Evolutionary conservation across 2,888 invertebrate species (phyloP).

Genomic region (Conistra vaccinii): DNA sequence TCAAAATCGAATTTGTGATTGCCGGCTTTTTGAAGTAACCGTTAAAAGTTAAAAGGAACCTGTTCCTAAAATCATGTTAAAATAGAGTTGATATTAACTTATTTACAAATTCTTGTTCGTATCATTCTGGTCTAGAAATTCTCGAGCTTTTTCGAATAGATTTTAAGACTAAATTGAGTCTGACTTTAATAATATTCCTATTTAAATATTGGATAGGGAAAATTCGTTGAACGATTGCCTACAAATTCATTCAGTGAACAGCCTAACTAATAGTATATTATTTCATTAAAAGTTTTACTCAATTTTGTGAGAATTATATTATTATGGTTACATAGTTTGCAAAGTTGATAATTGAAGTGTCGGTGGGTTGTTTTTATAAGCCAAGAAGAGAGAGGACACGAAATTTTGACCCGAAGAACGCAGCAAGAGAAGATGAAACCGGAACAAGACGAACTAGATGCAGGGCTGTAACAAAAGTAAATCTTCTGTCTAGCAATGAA

Average conservation of each 20-base stretch:
- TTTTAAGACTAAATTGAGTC: neutral
- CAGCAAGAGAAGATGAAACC: neutral
- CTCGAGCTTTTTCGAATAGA: neutral
- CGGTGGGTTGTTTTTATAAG: neutral
- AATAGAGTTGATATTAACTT: constrained; percentile 13
- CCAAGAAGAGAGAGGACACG: no score
- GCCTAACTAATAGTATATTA: neutral
- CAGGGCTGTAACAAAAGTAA: neutral
- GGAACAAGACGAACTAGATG: neutral
- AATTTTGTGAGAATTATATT: neutral
- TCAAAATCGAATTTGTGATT: constrained; percentile 37
- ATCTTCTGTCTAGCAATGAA: neutral
- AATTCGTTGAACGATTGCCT: constrained; percentile 12
- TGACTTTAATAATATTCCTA: constrained; percentile 13
- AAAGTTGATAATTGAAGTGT: neutral
- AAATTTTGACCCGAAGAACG: no score
- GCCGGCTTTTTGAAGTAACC: constrained; percentile 33
- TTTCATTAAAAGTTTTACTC: neutral
- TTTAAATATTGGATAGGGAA: constrained; percentile 10
- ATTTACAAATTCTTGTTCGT: constrained; percentile 35
- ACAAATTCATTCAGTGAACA: neutral
- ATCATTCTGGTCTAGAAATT: constrained; percentile 1
- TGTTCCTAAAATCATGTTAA: neutral
- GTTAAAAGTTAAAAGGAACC: constrained; percentile 9
- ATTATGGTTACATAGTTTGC: neutral